Base-by-base conservation (phyloP, 2,797 vertebrate genomes). In the Sebastes steindachneri region DNA sequence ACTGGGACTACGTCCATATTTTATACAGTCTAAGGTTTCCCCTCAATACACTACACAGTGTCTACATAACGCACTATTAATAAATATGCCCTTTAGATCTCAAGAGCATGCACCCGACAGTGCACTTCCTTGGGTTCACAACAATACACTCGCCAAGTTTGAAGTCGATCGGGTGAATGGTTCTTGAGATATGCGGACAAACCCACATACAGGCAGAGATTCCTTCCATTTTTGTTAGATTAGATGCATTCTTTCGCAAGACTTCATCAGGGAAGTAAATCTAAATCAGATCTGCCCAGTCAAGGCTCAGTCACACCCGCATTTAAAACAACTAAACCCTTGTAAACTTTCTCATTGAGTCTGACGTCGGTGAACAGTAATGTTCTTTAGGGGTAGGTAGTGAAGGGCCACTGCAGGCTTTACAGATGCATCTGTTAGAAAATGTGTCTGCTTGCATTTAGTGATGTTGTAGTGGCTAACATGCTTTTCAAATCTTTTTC, bases 1-100 rank as follows among this genome's bases (percentile, higher is more conserved):
- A 14, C 5, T 0, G 37, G 0, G 12, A 5, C 37, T 7, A 45
- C 15, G 3, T 45, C 41, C 0, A 15, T 45, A 45, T 17, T 45
- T 17, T 45, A 45, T 45, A 45, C 41, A 45, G 41, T 45, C 6
- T 17, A 45, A 45, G 41, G 6, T 45, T 45, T 45, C 15, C 15
- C 41, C 15, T 17, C 15, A 45, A 45, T 45, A 45, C 1, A 45
- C 6, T 45, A 45, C 15, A 45, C 41, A 45, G 41, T 17, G 41
- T 45, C 23, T 23, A 23, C 6, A 7, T 45, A 7, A 45, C 15
- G 1, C 41, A 45, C 41, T 45, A 45, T 45, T 45, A 45, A 45
- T 45, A 15, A 17, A 45, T 45, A 45, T 45, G 41, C 7, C 41
- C 41, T 45, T 17, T 45, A 45, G 41, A 45, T 17, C 15, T 45